A percentile compares a stretch with the other conserved stretches of the same genome.
phyloP scores from a whole-genome alignment of 1,140 invertebrate species.

The Zeugodacus cucurbitae region DNA sequence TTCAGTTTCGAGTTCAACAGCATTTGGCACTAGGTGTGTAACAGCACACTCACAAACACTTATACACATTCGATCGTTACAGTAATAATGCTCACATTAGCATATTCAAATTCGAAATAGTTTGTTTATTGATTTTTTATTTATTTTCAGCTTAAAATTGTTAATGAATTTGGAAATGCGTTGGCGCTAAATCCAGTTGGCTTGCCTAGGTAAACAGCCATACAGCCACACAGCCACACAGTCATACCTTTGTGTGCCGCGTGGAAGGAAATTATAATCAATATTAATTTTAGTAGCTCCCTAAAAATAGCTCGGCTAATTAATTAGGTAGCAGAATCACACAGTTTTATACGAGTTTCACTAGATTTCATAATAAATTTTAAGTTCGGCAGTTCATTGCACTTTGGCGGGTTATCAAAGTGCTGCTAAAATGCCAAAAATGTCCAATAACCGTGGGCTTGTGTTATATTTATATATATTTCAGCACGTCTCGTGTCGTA shows the following conservation, averaged over 20 bases:
- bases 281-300: neutral
- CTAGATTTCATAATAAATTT: neutral
- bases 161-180: slow-evolving; percentile 2
- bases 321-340: neutral
- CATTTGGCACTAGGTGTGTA: neutral
- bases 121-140: neutral
- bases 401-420: neutral
- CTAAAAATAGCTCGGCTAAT: neutral
- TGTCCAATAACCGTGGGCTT: too few relatives aligned
- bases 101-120: neutral
- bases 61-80: neutral
- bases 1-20: slow-evolving; percentile 36
- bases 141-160: slow-evolving; percentile 5
- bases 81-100: neutral
- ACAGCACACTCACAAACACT: neutral
- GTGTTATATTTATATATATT: too few relatives aligned
- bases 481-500: too few relatives aligned
- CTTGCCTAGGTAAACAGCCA: too few relatives aligned
- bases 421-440: too few relatives aligned
- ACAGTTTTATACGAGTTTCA: neutral
- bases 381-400: neutral
- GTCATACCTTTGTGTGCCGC: too few relatives aligned
- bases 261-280: neutral
- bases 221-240: too few relatives aligned
- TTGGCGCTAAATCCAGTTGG: slow-evolving; percentile 1